Evolutionary conservation across 2,113 vertebrate species (phyloP).

Genomic region (Platichthys flesus): DNA sequence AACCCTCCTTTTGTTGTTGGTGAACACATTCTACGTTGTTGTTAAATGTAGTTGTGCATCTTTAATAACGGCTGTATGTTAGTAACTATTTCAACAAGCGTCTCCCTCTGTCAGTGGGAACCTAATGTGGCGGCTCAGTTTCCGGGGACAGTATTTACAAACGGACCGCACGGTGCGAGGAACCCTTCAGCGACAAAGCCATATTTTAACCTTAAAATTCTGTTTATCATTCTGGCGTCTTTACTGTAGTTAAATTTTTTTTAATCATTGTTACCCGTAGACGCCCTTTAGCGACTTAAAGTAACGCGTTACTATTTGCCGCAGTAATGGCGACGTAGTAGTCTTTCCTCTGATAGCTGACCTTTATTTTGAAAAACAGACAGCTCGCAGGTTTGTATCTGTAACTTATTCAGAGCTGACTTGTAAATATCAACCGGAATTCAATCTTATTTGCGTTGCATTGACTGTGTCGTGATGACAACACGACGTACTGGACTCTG

Average conservation of each 20-base stretch:
- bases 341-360: neutral
- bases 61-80: neutral
- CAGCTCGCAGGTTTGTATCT: conserved; percentile 30
- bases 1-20: too few species aligned
- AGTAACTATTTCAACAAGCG: too few species aligned
- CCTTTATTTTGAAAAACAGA: neutral
- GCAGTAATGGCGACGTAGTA: conserved; percentile 3
- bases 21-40: too few species aligned
- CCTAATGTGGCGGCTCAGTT: conserved; percentile 12
- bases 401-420: neutral
- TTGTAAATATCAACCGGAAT: neutral
- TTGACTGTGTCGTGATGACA: neutral
- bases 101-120: conserved; percentile 26
- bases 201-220: neutral
- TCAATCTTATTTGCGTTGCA: neutral
- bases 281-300: too few species aligned
- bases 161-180: conserved; percentile 33
- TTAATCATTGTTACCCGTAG: too few species aligned
- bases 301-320: too few species aligned
- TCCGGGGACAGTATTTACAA: conserved; percentile 40
- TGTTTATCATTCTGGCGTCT: neutral
- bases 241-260: neutral
- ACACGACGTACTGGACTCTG: too few species aligned
- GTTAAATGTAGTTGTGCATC: too few species aligned
- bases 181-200: neutral